Evolutionary conservation across 2,888 invertebrate species (phyloP).

Genomic region (Alloscopus bannaensis): DNA sequence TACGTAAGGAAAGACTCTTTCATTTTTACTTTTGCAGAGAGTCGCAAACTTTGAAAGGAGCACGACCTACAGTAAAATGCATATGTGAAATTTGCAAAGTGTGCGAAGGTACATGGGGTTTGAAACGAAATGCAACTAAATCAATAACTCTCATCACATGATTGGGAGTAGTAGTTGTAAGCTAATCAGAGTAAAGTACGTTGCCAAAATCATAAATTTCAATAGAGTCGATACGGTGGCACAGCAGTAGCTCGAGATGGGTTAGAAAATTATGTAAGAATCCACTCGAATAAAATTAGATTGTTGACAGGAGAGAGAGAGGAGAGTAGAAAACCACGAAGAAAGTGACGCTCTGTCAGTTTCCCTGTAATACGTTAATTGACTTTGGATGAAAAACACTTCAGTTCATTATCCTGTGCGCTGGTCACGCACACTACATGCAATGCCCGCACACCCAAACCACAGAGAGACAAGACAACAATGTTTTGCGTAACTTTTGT

Average conservation of each 20-base stretch:
- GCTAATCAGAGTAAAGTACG: too few relatives aligned
- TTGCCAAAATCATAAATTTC: too few relatives aligned
- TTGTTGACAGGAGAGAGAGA: not conserved
- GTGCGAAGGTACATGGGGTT: too few relatives aligned
- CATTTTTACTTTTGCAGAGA: not conserved
- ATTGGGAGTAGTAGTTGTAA: too few relatives aligned
- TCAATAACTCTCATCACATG: too few relatives aligned
- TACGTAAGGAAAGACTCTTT: not conserved
- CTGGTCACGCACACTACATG: not conserved
- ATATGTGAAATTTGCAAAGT: not conserved
- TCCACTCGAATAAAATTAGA: not conserved
- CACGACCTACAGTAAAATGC: not conserved
- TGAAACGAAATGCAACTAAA: too few relatives aligned
- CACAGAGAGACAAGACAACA: too few relatives aligned
- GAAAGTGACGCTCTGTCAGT: not conserved
- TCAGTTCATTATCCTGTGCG: constrained; percentile 3
- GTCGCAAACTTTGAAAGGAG: not conserved
- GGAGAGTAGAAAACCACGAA: not conserved
- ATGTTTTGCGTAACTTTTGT: not conserved
- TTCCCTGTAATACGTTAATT: not conserved
- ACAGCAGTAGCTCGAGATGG: too few relatives aligned
- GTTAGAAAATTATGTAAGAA: too few relatives aligned
- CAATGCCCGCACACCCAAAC: too few relatives aligned
- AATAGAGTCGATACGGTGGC: too few relatives aligned
- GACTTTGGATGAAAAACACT: constrained; percentile 7